Conservation (phyloP, 2,113 vertebrate species). For the Meleagris gallopavo region DNA sequence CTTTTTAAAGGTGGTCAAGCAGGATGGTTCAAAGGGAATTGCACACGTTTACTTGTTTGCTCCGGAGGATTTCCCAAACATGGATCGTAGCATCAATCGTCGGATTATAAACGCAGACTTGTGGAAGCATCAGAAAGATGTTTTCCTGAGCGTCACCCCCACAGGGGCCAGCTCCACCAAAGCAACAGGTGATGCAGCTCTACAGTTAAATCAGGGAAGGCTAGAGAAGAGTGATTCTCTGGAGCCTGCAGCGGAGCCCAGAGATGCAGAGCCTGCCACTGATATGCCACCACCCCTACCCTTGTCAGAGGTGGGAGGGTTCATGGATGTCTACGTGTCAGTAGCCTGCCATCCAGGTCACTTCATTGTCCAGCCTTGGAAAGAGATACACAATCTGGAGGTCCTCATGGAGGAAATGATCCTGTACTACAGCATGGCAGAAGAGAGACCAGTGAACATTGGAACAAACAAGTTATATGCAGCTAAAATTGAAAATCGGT, state of each 20-base stretch:
- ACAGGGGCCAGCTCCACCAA: neutral
- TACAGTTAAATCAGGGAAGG: neutral
- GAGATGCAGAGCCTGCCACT: neutral
- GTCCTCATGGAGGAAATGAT: conserved; percentile 96
- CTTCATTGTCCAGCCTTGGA: conserved; percentile 93
- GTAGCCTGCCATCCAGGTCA: conserved; percentile 93
- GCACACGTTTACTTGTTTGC: conserved; percentile 87
- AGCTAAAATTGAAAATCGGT: conserved; percentile 92
- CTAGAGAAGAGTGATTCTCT: conserved; percentile 46
- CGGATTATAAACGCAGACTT: conserved; percentile 84
- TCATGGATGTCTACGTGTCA: conserved; percentile 90
- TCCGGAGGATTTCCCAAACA: conserved; percentile 76
- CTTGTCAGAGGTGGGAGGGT: conserved; percentile 84
- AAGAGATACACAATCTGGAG: conserved; percentile 89
- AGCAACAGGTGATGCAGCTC: neutral
- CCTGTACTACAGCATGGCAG: conserved; percentile 86
- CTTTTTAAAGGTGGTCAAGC: conserved; percentile 82
- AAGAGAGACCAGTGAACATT: conserved; percentile 71
- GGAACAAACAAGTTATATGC: conserved; percentile 89
- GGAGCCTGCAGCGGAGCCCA: conserved; percentile 22
- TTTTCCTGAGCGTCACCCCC: conserved; percentile 83
- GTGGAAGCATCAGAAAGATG: conserved; percentile 90
- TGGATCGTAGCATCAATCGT: conserved; percentile 84
- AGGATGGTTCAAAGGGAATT: conserved; percentile 77
- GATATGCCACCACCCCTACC: conserved; percentile 81